Evolutionary conservation across 2,888 invertebrate species (phyloP), one percentile per base, ranked within the genome.

Genomic region (Drepana falcataria): DNA sequence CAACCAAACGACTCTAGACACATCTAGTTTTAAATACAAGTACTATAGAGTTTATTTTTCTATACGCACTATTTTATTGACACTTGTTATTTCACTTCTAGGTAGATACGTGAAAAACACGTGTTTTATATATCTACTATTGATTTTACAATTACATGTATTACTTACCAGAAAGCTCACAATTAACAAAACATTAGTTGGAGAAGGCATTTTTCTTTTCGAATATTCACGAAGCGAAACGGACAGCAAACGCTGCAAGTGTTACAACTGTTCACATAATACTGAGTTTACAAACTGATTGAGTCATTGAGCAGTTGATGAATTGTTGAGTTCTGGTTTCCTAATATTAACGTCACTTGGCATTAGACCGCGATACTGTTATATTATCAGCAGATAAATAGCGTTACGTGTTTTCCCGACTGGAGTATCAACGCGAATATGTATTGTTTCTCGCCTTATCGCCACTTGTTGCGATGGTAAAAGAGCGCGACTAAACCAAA

Each of bases 81-180:
- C 21, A 21, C 21, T 21, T 21, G 21, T 21, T 21, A 21, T 21
- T 21, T 21, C 21, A 21, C 21, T 21, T 21, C 21, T 21, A 21
- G 21, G 21, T 21, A 21, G 21, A 21, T 21, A 21, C 21, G 21
- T 21, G 21, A 21, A 21, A 1, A 21, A 21, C 21, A 21, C 21
- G 21, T 21, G 21, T 21, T 21, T 21, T 21, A 37, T 55, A n/a
- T 9, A 21, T 47, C 40, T 3, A 48, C 7, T 9, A 51, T 52
- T 51, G 37, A 55, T 40, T n/a, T 48, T n/a, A 4, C 35, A 48
- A 41, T 40, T 48, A 35, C 6, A 35, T 49, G 9, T n/a, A 3
- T 41, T 35, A 63, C 78, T 74, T 65, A 80, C 81, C 75, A 77
- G 53, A 55, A 77, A 73, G 40, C 74, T 66, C 33, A 80, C 70